These are phyloP conservation scores for Anoura caudifer DNA, from an alignment of 2,113 vertebrate species.

Conservation along the genomic window DNA sequence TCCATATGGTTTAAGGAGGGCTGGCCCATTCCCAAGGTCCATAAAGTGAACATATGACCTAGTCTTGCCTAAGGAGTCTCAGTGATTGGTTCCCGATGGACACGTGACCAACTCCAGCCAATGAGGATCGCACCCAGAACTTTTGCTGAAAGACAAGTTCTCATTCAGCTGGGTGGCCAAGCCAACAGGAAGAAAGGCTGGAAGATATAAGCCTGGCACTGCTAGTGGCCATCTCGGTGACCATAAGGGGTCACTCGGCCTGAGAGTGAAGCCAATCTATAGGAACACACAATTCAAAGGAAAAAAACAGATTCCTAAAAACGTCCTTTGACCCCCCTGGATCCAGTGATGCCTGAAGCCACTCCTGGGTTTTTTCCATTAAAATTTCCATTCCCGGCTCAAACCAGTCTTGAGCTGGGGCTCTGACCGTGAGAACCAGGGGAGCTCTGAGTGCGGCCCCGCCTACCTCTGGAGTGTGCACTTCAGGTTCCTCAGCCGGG, in stretches of 20 bases:
- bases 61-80: background rate
- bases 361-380: background rate
- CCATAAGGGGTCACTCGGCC: background rate
- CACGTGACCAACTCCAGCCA: background rate
- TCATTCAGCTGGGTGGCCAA: background rate
- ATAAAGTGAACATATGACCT: background rate
- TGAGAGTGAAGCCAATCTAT: background rate
- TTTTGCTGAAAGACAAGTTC: background rate
- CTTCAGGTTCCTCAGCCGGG: constrained; percentile 86
- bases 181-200: background rate
- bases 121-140: background rate
- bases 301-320: background rate
- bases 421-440: background rate
- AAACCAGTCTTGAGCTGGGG: background rate
- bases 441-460: background rate
- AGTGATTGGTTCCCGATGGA: background rate
- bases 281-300: background rate
- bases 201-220: background rate
- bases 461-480: constrained; percentile 84
- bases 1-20: background rate
- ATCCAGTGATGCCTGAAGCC: background rate
- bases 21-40: background rate
- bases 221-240: background rate
- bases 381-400: constrained; percentile 8
- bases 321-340: background rate